Evolutionary conservation across 2,113 vertebrate genomes (phyloP).

Genomic region (Pygoscelis adeliae): DNA sequence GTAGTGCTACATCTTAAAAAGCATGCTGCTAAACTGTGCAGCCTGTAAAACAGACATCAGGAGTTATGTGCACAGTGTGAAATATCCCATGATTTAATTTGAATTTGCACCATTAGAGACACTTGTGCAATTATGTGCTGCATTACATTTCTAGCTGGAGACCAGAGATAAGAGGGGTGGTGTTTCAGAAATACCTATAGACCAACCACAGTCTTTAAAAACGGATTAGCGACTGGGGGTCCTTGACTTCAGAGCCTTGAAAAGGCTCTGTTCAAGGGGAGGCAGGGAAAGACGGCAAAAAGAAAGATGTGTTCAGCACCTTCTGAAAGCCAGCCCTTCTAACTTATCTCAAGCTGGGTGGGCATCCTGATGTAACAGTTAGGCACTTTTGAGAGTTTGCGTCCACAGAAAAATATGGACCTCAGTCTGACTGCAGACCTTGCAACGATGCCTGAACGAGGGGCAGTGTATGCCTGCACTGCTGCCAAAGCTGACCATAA

Average conservation of each 20-base stretch:
- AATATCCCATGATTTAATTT: conserved; percentile 30
- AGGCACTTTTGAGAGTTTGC: neutral
- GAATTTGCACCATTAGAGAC: conserved; percentile 38
- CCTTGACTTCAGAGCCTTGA: neutral
- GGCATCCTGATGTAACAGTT: neutral
- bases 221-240: neutral
- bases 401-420: neutral
- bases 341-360: neutral
- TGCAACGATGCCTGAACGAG: neutral
- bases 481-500: neutral
- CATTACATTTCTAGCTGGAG: conserved; percentile 10
- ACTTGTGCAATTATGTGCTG: conserved; percentile 18
- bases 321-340: neutral
- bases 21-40: neutral
- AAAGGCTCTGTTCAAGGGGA: neutral
- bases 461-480: accelerated
- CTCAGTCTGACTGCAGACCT: neutral
- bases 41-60: neutral
- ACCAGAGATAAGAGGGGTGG: neutral
- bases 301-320: neutral
- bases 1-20: conserved; percentile 9
- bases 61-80: neutral
- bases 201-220: neutral
- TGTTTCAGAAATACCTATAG: neutral
- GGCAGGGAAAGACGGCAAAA: neutral